Evolutionary conservation across 2,888 invertebrate species (phyloP).

Genomic region (Diarsia brunnea): DNA sequence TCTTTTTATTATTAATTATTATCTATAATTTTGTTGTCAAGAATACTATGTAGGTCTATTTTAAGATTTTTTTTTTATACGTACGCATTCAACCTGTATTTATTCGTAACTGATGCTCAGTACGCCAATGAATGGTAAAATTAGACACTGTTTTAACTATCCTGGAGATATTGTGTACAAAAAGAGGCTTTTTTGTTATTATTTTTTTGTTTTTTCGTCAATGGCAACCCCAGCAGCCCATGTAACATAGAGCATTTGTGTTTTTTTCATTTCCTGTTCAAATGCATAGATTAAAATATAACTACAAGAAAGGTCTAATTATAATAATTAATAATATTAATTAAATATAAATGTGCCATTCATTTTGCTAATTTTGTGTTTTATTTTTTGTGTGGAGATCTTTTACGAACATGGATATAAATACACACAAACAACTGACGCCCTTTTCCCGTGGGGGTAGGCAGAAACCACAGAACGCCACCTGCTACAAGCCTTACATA

Average conservation of each 20-base stretch:
- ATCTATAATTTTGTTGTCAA: constrained; percentile 83
- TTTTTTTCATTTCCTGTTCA: constrained; percentile 80
- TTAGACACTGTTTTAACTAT: constrained; percentile 76
- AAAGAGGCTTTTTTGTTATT: constrained; percentile 84
- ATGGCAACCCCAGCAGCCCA: constrained; percentile 77
- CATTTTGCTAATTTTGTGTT: constrained; percentile 90
- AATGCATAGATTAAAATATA: constrained; percentile 88
- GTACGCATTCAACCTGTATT: constrained; percentile 75
- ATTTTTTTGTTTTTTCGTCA: constrained; percentile 75
- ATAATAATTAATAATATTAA: constrained; percentile 91
- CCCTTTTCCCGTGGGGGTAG: no score
- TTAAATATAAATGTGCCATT: constrained; percentile 91
- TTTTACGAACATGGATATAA: neutral
- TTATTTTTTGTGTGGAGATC: constrained; percentile 76
- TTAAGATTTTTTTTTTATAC: constrained; percentile 72
- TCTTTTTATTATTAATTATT: constrained; percentile 84
- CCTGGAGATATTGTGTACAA: constrained; percentile 83
- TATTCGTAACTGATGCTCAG: constrained; percentile 81
- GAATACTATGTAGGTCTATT: constrained; percentile 76
- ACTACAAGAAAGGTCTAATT: constrained; percentile 90
- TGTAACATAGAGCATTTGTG: constrained; percentile 83
- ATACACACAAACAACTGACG: neutral
- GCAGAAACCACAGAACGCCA: no score
- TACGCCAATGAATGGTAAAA: constrained; percentile 74
- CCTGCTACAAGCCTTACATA: no score